Evolutionary conservation across 2,888 invertebrate genomes (phyloP).

Genomic region (Nymphalis urticae): DNA sequence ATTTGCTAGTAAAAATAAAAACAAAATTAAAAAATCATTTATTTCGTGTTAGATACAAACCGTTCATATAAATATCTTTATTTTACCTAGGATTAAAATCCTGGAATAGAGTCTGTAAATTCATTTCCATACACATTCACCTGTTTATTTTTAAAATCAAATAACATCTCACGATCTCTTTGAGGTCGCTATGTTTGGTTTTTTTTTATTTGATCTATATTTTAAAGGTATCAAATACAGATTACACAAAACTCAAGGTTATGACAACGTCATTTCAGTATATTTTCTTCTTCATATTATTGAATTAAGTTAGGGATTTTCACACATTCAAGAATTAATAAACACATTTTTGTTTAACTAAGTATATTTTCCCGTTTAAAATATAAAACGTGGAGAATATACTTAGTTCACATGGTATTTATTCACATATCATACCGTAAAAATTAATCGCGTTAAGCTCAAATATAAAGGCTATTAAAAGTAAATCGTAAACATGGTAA

Average conservation of each 20-base stretch:
- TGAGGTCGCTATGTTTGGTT: conserved; percentile 13
- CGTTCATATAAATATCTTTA: conserved; percentile 10
- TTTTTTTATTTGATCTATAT: conserved; percentile 6
- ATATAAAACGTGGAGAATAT: no score
- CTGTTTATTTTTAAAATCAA: conserved; percentile 47
- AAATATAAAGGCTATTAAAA: no score
- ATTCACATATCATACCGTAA: no score
- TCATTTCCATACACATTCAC: conserved; percentile 85
- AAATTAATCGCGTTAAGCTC: no score
- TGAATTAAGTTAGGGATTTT: background rate
- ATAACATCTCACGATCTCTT: conserved; percentile 35
- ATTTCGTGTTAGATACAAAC: background rate
- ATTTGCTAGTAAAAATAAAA: conserved; percentile 87
- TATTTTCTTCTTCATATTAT: background rate
- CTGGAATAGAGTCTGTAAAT: conserved; percentile 93
- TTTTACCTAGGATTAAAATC: conserved; percentile 94
- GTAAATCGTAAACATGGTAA: no score
- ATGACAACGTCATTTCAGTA: background rate
- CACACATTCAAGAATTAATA: background rate
- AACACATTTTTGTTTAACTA: no score
- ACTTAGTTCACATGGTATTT: no score
- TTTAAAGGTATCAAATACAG: background rate
- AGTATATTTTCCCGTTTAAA: background rate
- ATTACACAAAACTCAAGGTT: background rate
- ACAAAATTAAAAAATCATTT: conserved; percentile 28